Base-by-base conservation (phyloP, 2,888 invertebrate species). In the Noctua janthe region DNA sequence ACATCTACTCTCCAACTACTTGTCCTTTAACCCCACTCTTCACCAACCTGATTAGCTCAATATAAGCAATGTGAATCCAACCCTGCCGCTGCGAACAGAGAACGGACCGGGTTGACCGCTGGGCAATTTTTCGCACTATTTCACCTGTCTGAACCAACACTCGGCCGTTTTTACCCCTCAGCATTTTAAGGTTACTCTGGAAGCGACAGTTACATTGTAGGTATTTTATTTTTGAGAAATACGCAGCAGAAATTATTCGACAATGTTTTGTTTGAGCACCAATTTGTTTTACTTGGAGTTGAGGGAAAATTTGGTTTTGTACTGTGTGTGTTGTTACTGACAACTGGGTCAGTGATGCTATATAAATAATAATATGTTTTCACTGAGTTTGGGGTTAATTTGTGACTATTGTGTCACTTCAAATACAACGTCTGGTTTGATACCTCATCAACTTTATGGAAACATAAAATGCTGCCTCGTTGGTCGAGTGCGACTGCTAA, bases 61-160 rank as follows among this genome's bases (percentile, higher is more conserved):
- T 83, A 83, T 84, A 90, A 87, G 83, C 84, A 84, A 84, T 84
- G 88, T 83, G 86, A 86, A 88, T 78, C 78, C 82, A 71, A 90
- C 85, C 89, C 83, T 84, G 76, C 73, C 82, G 70, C 77, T 82
- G 74, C 80, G 78, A 86, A 86, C 78, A 78, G 76, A 89, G 89
- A 87, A 92, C 90, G 90, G 90, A 88, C 88, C 87, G 91, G 92
- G 90, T 91, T 94, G 94, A 95, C 95, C 95, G 92, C 88, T 82
- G 93, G 93, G 91, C 96, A 95, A 96, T 96, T 96, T 96, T 94
- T 94, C 96, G 96, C 96, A 95, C 96, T 96, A 96, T 96, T 96
- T 95, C 96, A 96, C 96, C 95, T 96, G 96, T 96, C 96, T 91
- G 87, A 85, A 90, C 92, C 96, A 96, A 94, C 93, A 92, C 93